Evolutionary conservation across 2,888 invertebrate species (phyloP).

Genomic region (Bombylius discolor): DNA sequence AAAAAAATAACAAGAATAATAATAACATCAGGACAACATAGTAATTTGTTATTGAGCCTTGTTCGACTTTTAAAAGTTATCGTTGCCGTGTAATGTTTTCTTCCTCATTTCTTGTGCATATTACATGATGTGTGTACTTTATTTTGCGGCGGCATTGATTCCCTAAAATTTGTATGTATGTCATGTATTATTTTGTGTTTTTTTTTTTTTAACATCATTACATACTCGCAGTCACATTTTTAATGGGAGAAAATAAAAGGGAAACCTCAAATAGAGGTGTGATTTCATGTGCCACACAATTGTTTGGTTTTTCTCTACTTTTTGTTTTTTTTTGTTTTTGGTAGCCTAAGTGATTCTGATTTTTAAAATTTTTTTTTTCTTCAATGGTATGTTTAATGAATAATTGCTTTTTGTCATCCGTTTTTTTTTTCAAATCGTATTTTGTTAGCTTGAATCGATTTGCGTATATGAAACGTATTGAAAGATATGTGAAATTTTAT

Average conservation of each 20-base stretch:
- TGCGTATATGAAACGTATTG: background rate
- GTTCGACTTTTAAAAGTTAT: background rate
- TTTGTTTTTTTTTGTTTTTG: background rate
- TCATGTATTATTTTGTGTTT: no score
- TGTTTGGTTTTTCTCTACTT: conserved; percentile 13
- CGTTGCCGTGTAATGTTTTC: background rate
- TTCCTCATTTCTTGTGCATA: background rate
- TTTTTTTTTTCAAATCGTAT: background rate
- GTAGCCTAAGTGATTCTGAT: conserved; percentile 1
- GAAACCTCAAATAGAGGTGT: conserved; percentile 29
- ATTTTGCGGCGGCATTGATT: no score
- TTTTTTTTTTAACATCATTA: no score
- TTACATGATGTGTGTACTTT: no score
- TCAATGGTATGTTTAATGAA: background rate
- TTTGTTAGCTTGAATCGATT: background rate
- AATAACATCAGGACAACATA: no score
- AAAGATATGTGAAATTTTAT: no score
- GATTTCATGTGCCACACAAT: conserved; percentile 26
- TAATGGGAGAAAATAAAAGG: conserved; percentile 5
- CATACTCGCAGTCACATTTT: no score
- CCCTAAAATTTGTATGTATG: no score
- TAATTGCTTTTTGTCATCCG: background rate
- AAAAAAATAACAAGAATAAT: background rate
- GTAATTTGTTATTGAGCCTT: conserved; percentile 12
- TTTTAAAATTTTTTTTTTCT: conserved; percentile 1